These are phyloP conservation scores for Drosophila histrio DNA, from an alignment of 2,888 invertebrate species.

Conservation along the genomic window DNA sequence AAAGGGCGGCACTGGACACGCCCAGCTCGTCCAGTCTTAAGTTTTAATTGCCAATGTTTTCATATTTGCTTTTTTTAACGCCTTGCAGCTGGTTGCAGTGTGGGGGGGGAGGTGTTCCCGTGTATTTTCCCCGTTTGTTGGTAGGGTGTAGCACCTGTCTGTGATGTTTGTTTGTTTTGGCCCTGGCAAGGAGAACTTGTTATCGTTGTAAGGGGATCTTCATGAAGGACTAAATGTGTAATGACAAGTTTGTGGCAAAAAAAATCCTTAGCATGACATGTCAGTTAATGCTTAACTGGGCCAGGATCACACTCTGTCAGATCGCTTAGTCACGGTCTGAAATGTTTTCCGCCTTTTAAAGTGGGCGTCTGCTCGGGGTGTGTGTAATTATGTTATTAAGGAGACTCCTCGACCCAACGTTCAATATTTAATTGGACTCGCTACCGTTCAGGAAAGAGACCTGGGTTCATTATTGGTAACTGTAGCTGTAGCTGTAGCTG, in stretches of 20 bases:
- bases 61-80: slow-evolving; percentile 5
- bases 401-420: slow-evolving; percentile 34
- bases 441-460: slow-evolving; percentile 60
- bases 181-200: slow-evolving; percentile 32
- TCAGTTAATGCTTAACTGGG: slow-evolving; percentile 55
- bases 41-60: slow-evolving; percentile 53
- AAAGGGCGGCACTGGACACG: slow-evolving; percentile 8
- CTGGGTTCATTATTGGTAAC: background rate
- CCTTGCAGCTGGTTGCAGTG: slow-evolving; percentile 19
- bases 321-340: slow-evolving; percentile 63
- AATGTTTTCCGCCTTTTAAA: slow-evolving; percentile 77
- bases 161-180: slow-evolving; percentile 38
- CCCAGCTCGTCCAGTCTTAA: slow-evolving; percentile 12
- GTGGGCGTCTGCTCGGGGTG: slow-evolving; percentile 73
- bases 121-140: too few species aligned
- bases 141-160: slow-evolving; percentile 42
- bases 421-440: slow-evolving; percentile 72
- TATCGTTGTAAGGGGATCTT: slow-evolving; percentile 50
- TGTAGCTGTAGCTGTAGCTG: slow-evolving; percentile 1
- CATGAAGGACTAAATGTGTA: slow-evolving; percentile 59
- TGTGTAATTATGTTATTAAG: slow-evolving; percentile 81
- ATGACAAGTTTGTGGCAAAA: slow-evolving; percentile 73
- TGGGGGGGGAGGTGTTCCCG: background rate
- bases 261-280: slow-evolving; percentile 71
- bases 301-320: slow-evolving; percentile 50